Conservation (phyloP, 2,888 invertebrate species). For the Conops quadrifasciatus region DNA sequence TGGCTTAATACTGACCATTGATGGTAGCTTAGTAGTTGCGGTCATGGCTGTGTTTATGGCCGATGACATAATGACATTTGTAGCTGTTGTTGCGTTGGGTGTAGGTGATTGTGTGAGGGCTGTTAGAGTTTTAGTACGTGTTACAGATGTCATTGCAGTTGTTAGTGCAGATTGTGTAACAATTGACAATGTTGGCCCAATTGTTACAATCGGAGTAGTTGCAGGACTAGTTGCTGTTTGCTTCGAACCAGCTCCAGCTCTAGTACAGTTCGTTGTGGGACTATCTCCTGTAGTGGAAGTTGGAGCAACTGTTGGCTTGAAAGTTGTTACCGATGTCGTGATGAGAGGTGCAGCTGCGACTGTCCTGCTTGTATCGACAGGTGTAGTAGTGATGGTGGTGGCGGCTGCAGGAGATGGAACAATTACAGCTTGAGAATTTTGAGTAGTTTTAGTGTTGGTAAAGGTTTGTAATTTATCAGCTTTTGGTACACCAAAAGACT, state of each 20-base stretch:
- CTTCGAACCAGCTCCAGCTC: conserved; percentile 13
- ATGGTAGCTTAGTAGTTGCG: conserved; percentile 5
- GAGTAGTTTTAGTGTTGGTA: conserved; percentile 10
- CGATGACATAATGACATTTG: conserved; percentile 23
- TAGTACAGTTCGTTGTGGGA: conserved; percentile 1
- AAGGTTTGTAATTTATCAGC: conserved; percentile 4
- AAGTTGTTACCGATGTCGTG: not conserved
- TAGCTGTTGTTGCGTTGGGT: conserved; percentile 21
- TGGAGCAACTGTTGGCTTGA: conserved; percentile 10
- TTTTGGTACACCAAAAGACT: not conserved
- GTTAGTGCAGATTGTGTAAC: no score
- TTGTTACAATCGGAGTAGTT: not conserved
- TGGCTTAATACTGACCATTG: not conserved
- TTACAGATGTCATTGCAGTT: conserved; percentile 6
- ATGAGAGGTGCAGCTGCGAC: not conserved
- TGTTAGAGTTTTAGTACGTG: conserved; percentile 4
- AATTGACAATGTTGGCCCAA: conserved; percentile 10
- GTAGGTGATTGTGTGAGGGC: conserved; percentile 26
- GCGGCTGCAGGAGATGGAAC: not conserved
- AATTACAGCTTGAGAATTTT: not conserved
- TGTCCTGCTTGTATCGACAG: not conserved
- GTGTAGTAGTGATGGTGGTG: not conserved
- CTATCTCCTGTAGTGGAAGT: no score
- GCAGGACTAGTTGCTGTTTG: conserved; percentile 5
- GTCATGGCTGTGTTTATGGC: not conserved